Percentiles rank a stretch among this genome's conserved stretches.
phyloP scores from a whole-genome alignment of 92 coral and sea anemone species.

The Palythoa grandis region DNA sequence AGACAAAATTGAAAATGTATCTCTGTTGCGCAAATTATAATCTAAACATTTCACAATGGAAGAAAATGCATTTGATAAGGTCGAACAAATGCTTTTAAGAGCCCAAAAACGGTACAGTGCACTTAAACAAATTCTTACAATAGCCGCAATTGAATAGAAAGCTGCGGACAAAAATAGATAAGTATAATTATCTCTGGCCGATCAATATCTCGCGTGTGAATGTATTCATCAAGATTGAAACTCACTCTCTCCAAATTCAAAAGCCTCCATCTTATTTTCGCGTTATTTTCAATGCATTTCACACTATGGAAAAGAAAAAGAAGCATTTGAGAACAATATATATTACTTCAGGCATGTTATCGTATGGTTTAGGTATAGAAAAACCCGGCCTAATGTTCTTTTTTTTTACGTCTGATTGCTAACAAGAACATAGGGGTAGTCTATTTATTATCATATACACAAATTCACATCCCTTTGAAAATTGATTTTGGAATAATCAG shows the following conservation, averaged over 20 bases:
- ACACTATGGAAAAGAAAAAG: neutral
- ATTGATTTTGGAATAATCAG: neutral
- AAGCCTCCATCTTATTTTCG: too few species aligned
- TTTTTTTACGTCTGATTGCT: neutral
- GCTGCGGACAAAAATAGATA: neutral
- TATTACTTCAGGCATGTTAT: neutral
- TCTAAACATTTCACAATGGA: neutral
- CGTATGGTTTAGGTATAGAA: neutral
- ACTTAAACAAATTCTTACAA: neutral
- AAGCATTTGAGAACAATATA: neutral
- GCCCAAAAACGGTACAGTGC: constrained; percentile 6
- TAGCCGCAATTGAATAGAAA: constrained; percentile 13
- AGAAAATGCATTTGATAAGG: constrained; percentile 18
- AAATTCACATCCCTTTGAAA: neutral
- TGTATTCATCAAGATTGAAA: constrained; percentile 10
- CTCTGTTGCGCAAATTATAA: neutral
- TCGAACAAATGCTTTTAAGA: constrained; percentile 7
- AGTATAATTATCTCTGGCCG: neutral
- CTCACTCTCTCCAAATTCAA: neutral
- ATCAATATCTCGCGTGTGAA: neutral
- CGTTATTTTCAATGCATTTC: neutral
- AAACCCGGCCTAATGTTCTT: neutral
- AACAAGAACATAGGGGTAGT: neutral
- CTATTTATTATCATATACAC: neutral
- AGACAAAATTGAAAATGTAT: neutral